Percentiles rank a stretch among this genome's conserved stretches.
Conservation (phyloP, 2,797 vertebrate species). For the Siniperca obscura region DNA sequence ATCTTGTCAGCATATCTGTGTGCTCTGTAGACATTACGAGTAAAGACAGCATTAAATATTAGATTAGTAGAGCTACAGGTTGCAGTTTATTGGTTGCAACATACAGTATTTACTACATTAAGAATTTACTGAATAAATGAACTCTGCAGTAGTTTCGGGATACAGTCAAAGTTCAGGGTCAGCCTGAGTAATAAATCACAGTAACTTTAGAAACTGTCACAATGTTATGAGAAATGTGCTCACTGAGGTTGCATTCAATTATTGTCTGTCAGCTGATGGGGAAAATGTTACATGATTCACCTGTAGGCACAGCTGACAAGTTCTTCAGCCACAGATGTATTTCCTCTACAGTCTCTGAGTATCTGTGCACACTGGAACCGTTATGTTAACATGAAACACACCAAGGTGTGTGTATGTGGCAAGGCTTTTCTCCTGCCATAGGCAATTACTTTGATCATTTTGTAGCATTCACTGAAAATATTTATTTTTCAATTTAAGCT, state of each 20-base stretch:
- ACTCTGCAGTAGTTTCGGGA: background rate
- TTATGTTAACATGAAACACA: constrained; percentile 17
- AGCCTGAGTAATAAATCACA: constrained; percentile 52
- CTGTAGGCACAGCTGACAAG: constrained; percentile 41
- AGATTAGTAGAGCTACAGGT: background rate
- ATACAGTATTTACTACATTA: background rate
- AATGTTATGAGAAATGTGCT: constrained; percentile 35
- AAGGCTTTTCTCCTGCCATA: background rate
- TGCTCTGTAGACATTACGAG: background rate
- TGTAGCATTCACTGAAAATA: background rate
- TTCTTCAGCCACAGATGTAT: constrained; percentile 13
- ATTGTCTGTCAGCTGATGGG: constrained; percentile 46
- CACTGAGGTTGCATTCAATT: constrained; percentile 43
- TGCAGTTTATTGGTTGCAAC: background rate
- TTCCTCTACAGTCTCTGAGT: constrained; percentile 21
- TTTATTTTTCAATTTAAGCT: background rate
- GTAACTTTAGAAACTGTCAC: constrained; percentile 41
- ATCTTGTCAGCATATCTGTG: constrained; percentile 13
- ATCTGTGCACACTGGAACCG: background rate
- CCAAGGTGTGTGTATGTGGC: background rate
- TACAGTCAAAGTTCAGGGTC: constrained; percentile 28
- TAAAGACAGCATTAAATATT: background rate
- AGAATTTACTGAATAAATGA: background rate
- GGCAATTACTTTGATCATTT: constrained; percentile 3
- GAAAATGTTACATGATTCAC: constrained; percentile 42